Evolutionary conservation across 2,888 invertebrate genomes (phyloP).

Genomic region (Catonia carolina): DNA sequence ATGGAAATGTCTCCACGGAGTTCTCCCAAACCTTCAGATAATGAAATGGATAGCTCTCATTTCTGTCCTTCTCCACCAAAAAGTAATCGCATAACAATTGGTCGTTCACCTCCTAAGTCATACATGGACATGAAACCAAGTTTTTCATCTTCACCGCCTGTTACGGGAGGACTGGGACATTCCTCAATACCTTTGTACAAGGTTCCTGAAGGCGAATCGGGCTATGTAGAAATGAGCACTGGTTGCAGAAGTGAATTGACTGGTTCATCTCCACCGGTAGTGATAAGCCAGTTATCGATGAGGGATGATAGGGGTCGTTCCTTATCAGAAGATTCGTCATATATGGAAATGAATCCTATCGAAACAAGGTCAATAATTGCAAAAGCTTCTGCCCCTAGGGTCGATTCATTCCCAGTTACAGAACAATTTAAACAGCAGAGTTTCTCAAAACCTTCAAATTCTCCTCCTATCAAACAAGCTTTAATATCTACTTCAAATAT

Average conservation of each 20-base stretch:
- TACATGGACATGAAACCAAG: slow-evolving; percentile 27
- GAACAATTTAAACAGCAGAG: slow-evolving; percentile 19
- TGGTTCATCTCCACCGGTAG: slow-evolving; percentile 38
- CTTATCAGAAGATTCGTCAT: slow-evolving; percentile 35
- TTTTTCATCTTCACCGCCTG: slow-evolving; percentile 28
- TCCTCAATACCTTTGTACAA: slow-evolving; percentile 34
- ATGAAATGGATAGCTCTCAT: slow-evolving; percentile 16
- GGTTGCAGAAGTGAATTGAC: slow-evolving; percentile 5
- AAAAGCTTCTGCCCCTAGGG: slow-evolving; percentile 32
- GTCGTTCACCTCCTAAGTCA: slow-evolving; percentile 34
- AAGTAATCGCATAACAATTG: slow-evolving; percentile 24
- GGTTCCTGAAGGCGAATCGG: slow-evolving; percentile 40
- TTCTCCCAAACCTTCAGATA: slow-evolving; percentile 32
- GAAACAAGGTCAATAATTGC: slow-evolving; percentile 32
- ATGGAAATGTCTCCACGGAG: slow-evolving; percentile 36
- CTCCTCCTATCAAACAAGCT: slow-evolving; percentile 30
- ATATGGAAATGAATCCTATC: slow-evolving; percentile 46
- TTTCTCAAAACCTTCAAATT: slow-evolving; percentile 25
- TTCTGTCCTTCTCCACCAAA: slow-evolving; percentile 29
- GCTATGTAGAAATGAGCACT: slow-evolving; percentile 56
- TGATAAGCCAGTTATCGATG: slow-evolving; percentile 36
- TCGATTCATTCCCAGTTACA: slow-evolving; percentile 31
- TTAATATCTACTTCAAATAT: slow-evolving; percentile 18
- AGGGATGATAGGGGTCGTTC: slow-evolving; percentile 10
- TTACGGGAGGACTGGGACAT: slow-evolving; percentile 16